These are phyloP conservation scores for Lucilia cuprina DNA, from an alignment of 1,140 invertebrate genomes.

Conservation along the genomic window DNA sequence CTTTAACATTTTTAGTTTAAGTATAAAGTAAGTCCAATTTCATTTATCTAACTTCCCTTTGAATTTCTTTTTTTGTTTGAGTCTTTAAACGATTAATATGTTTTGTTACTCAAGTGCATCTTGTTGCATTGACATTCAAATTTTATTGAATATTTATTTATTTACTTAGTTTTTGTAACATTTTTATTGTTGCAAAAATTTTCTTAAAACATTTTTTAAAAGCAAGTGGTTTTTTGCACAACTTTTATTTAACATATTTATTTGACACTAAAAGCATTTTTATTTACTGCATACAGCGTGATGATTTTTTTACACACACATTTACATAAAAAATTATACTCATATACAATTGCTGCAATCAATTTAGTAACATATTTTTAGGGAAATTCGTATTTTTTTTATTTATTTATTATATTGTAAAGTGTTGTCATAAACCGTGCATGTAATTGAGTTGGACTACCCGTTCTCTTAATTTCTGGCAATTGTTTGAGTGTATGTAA, in stretches of 20 bases:
- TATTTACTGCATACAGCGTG: background rate
- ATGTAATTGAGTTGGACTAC: background rate
- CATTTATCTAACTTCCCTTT: background rate
- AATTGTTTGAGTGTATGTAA: too few species aligned
- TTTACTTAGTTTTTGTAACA: background rate
- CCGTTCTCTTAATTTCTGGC: too few species aligned
- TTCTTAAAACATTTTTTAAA: background rate
- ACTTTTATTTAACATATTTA: background rate
- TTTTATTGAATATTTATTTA: conserved; percentile 4
- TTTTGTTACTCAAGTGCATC: background rate
- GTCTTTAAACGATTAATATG: background rate
- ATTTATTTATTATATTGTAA: background rate
- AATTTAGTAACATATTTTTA: background rate
- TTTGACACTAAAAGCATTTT: background rate
- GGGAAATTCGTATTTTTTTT: background rate
- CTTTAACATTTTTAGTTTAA: too few species aligned
- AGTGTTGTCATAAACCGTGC: background rate
- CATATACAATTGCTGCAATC: too few species aligned
- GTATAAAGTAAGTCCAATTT: background rate
- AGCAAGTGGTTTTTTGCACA: background rate
- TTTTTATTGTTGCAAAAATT: background rate
- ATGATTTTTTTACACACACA: too few species aligned
- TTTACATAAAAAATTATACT: too few species aligned
- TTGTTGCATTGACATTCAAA: background rate
- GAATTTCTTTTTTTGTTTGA: background rate